phyloP scores from a whole-genome alignment of 2,797 vertebrate species.

The Mus minutoides region DNA sequence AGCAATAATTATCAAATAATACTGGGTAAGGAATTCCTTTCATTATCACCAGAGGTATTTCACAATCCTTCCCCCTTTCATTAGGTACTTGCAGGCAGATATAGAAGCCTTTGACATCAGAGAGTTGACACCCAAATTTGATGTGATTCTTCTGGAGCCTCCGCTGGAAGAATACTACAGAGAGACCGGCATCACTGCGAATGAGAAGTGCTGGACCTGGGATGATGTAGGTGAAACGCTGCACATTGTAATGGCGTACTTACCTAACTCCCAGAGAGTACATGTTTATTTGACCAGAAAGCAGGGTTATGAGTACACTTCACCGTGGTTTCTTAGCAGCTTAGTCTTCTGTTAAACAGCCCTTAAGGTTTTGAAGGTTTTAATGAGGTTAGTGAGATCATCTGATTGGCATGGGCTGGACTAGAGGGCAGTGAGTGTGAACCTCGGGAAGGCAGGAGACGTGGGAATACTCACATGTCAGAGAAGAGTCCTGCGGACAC shows the following conservation, averaged over 20 bases:
- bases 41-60: neutral
- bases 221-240: slow-evolving; percentile 90
- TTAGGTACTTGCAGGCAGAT: slow-evolving; percentile 98
- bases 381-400: neutral
- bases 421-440: neutral
- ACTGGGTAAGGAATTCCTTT: neutral
- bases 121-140: slow-evolving; percentile 97
- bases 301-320: neutral
- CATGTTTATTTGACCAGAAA: slow-evolving; percentile 22
- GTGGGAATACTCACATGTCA: neutral
- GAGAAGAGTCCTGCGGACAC: neutral
- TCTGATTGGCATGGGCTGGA: neutral
- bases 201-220: slow-evolving; percentile 98
- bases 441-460: neutral
- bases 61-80: slow-evolving; percentile 26
- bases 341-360: neutral
- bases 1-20: neutral
- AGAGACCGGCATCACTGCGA: slow-evolving; percentile 97
- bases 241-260: neutral
- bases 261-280: neutral
- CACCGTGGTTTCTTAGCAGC: neutral
- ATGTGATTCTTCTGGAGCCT: slow-evolving; percentile 97
- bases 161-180: slow-evolving; percentile 98
- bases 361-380: neutral
- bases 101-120: slow-evolving; percentile 95